Percentiles rank a stretch among this genome's conserved stretches.
Evolutionary conservation across 2,888 invertebrate genomes (phyloP).

Genomic region (Allolobophora icterica): DNA sequence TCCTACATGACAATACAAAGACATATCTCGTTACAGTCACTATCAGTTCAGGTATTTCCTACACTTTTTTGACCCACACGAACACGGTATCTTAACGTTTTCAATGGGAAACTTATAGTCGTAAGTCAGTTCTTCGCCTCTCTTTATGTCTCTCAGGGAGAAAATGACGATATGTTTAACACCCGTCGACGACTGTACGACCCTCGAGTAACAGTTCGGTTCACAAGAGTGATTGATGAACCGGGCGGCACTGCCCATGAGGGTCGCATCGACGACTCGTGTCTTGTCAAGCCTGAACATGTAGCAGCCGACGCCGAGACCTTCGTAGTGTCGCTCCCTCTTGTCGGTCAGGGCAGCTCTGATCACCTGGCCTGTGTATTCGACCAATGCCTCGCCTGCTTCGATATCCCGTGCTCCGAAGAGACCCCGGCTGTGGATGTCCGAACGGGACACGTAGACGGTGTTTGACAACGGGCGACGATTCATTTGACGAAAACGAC

Average conservation of each 20-base stretch:
- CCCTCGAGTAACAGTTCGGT: conserved; percentile 96
- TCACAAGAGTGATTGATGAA: conserved; percentile 98
- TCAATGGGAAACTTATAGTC: conserved; percentile 98
- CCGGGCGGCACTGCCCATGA: conserved; percentile 95
- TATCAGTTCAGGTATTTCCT: conserved; percentile 88
- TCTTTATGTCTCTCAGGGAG: conserved; percentile 82
- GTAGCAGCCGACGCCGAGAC: conserved; percentile 74
- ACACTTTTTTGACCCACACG: conserved; percentile 88
- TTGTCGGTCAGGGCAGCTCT: conserved; percentile 89
- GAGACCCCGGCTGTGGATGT: conserved; percentile 90
- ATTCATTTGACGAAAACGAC: background rate
- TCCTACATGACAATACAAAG: background rate
- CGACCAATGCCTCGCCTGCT: conserved; percentile 80
- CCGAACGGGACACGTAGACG: conserved; percentile 69
- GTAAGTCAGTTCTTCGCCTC: conserved; percentile 93
- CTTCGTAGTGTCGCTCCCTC: conserved; percentile 89
- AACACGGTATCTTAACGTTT: conserved; percentile 88
- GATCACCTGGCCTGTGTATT: conserved; percentile 86
- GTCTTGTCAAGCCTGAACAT: conserved; percentile 95
- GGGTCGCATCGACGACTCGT: conserved; percentile 95
- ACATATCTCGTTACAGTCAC: background rate
- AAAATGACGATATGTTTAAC: conserved; percentile 74
- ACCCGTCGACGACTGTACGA: conserved; percentile 71
- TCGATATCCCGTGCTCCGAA: conserved; percentile 92
- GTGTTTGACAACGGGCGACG: background rate